Base-by-base conservation (phyloP, 2,113 vertebrate species). In the Ranitomeya variabilis region DNA sequence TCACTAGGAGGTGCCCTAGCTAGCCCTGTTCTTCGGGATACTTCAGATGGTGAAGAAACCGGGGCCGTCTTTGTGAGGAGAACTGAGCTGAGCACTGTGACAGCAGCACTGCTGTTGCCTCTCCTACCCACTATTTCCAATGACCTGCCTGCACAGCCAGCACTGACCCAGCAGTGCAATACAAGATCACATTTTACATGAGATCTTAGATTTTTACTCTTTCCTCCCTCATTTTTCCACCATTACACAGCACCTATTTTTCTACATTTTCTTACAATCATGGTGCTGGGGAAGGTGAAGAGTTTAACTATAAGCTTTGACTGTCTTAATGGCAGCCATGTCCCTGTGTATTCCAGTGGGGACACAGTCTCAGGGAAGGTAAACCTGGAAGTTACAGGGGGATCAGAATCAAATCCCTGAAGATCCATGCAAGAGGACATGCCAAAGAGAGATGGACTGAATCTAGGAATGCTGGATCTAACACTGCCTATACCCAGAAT, bases 221-320 rank as follows among this genome's bases (percentile, higher is more conserved):
- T 91, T 90, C 54, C 12, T 55, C 12, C 85, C 79, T 52, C 21
- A 26, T 87, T 85, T 57, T 87, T 90, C 18, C 85, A 26, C 69
- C 55, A 74, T 87, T 92, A 18, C 7, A 62, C 4, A 66, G 19
- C 37, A 87, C 93, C 80, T 93, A 94, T 96, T 96, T 83, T 83
- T 88, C 31, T 64, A 91, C 96, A 93, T 90, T 80, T 90, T 95
- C 91, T 94, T 95, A 94, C 92, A 93, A 96, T 92, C 95, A 99
- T 98, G 97, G 98, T 99, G 98, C 97, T 99, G 95, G 98, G 98
- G 91, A 99, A 99, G 96, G 98, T 98, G 87, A 99, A 98, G 95
- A 98, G 96, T 95, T 96, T 99, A 95, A 96, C 96, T 19, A 96
- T 99, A 90, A 99, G 96, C 97, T 99, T 97, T 91, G 97, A 99